phyloP scores from a whole-genome alignment of 2,113 vertebrate species.

The Pedetes capensis region DNA sequence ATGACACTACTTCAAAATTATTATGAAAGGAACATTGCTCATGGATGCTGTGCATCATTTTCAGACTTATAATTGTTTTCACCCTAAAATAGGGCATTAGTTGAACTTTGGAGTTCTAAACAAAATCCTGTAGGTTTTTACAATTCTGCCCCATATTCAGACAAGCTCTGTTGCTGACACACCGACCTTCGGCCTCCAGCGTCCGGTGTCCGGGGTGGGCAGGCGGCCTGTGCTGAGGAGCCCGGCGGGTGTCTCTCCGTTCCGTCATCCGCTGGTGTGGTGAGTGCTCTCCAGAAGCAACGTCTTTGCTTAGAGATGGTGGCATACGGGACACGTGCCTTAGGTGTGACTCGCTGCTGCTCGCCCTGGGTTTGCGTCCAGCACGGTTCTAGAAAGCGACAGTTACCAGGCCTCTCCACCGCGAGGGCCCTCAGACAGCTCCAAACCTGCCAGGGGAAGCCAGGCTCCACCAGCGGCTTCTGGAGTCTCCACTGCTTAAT shows the following conservation, averaged over 20 bases:
- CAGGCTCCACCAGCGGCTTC: constrained; percentile 54
- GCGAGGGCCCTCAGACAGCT: constrained; percentile 69
- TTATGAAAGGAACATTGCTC: constrained; percentile 81
- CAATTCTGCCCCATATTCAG: constrained; percentile 86
- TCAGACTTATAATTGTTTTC: constrained; percentile 87
- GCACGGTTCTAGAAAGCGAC: constrained; percentile 73
- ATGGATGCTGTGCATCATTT: constrained; percentile 90
- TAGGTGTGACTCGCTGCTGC: constrained; percentile 85
- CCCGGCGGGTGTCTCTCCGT: constrained; percentile 66
- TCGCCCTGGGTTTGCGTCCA: constrained; percentile 80
- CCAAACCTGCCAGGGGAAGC: constrained; percentile 29
- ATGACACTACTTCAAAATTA: constrained; percentile 86
- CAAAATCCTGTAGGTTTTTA: constrained; percentile 86
- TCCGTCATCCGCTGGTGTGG: constrained; percentile 77
- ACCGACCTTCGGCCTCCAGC: constrained; percentile 77
- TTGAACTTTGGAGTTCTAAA: constrained; percentile 90
- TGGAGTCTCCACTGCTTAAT: constrained; percentile 57
- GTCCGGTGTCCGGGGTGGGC: constrained; percentile 80
- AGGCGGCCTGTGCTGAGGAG: constrained; percentile 68
- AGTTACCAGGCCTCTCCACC: constrained; percentile 76
- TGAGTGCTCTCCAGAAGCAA: constrained; percentile 60
- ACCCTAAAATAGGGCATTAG: constrained; percentile 91
- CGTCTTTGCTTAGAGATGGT: constrained; percentile 79
- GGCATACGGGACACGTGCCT: constrained; percentile 86
- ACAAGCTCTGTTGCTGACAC: constrained; percentile 79